A percentile compares a stretch with the other conserved stretches of the same genome.
Evolutionary conservation across 2,113 vertebrate genomes (phyloP).

Genomic region (Galbula dea): DNA sequence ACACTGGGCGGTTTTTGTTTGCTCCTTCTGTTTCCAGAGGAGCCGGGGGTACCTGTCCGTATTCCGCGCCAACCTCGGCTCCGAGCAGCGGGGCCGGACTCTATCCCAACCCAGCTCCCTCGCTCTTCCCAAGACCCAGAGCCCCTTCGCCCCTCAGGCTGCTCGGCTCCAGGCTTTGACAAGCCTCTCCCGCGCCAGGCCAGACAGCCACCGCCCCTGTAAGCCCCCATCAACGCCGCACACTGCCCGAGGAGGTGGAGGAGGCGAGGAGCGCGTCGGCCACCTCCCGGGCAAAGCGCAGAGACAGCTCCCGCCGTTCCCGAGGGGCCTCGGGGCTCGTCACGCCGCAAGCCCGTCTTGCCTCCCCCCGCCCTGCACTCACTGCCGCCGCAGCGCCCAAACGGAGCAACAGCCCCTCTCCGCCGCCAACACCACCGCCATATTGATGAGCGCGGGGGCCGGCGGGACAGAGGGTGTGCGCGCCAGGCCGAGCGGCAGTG

Average conservation of each 20-base stretch:
- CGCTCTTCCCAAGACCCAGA: neutral
- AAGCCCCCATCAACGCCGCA: neutral
- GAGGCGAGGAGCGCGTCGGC: neutral
- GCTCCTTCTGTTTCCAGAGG: neutral
- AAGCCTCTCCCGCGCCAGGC: neutral
- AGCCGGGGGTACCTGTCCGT: neutral
- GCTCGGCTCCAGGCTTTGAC: neutral
- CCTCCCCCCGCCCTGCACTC: neutral
- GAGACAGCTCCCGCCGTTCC: neutral
- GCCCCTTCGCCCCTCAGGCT: neutral
- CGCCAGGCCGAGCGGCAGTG: neutral
- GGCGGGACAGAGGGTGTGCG: neutral
- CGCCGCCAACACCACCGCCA: constrained; percentile 11
- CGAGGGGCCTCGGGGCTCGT: neutral
- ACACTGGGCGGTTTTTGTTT: rapidly evolving
- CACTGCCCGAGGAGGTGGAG: neutral
- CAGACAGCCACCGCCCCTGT: neutral
- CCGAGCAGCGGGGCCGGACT: neutral
- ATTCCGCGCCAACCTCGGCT: no score
- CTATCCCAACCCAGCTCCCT: neutral
- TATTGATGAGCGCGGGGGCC: neutral
- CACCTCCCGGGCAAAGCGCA: neutral
- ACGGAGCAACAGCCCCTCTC: neutral
- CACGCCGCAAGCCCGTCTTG: neutral
- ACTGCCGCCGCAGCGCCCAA: constrained; percentile 22